phyloP scores from a whole-genome alignment of 1,140 invertebrate genomes.

The Drosophila sucinea region DNA sequence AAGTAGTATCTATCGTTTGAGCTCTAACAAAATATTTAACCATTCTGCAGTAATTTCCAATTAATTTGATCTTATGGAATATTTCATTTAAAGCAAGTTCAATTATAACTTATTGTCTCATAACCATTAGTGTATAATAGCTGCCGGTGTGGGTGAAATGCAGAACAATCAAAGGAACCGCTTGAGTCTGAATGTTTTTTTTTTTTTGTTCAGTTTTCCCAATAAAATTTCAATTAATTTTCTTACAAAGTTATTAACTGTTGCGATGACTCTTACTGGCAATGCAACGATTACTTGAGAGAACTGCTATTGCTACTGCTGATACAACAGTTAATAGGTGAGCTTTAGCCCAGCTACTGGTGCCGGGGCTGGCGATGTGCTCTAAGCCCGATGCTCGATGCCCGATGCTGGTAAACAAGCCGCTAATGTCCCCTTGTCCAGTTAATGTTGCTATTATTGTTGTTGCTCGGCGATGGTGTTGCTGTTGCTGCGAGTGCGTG shows the following conservation, averaged over 20 bases:
- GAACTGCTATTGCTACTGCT: slow-evolving; percentile 4
- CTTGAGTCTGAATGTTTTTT: too few relatives aligned
- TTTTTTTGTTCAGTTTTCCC: neutral
- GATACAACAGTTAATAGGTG: slow-evolving; percentile 6
- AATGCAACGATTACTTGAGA: slow-evolving; percentile 3
- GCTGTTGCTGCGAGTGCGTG: slow-evolving; percentile 44
- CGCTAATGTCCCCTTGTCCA: slow-evolving; percentile 27
- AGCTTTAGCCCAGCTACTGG: slow-evolving; percentile 10
- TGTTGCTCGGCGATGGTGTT: neutral
- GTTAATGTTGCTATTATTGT: slow-evolving; percentile 14
- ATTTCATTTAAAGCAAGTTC: too few relatives aligned
- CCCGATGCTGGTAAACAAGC: slow-evolving; percentile 35
- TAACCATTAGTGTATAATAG: too few relatives aligned
- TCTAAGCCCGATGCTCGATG: neutral
- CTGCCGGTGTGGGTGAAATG: too few relatives aligned
- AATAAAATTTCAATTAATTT: slow-evolving; percentile 5
- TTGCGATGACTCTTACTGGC: neutral
- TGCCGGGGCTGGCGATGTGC: neutral
- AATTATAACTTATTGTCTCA: too few relatives aligned
- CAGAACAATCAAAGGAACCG: too few relatives aligned
- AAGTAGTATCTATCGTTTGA: neutral
- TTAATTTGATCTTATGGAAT: too few relatives aligned
- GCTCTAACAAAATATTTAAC: too few relatives aligned
- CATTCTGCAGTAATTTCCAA: too few relatives aligned
- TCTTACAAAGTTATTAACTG: slow-evolving; percentile 4